phyloP scores from a whole-genome alignment of 2,797 vertebrate species.

The Poliocrania exsul region DNA sequence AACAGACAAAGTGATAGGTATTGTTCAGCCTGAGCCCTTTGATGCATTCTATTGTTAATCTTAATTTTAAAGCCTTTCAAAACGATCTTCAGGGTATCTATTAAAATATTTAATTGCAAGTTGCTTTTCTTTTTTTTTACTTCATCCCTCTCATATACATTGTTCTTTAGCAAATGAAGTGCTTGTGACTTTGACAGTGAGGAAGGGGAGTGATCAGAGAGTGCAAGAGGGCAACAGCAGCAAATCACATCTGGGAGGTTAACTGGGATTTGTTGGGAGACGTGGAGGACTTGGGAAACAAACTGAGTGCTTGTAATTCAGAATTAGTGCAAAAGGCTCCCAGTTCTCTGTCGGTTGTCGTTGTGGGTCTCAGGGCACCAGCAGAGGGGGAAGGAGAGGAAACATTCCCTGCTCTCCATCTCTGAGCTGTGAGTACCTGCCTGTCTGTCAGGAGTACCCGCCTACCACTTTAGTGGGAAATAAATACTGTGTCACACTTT shows the following conservation, averaged over 20 bases:
- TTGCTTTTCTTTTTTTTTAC: not conserved
- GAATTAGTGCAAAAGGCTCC: not conserved
- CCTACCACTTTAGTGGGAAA: not conserved
- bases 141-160: not conserved
- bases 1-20: not conserved
- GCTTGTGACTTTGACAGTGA: not conserved
- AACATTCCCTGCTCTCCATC: not conserved
- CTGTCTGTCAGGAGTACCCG: rapidly evolving
- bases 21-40: slow-evolving; percentile 8
- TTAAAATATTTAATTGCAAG: slow-evolving; percentile 59
- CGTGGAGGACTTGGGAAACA: not conserved
- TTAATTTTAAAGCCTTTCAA: slow-evolving; percentile 33
- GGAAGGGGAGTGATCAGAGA: not conserved
- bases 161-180: not conserved
- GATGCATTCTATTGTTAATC: not conserved
- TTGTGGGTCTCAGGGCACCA: not conserved
- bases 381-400: not conserved
- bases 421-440: rapidly evolving
- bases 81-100: not conserved
- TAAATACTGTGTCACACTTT: not conserved
- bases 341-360: not conserved
- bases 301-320: not conserved
- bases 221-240: not conserved
- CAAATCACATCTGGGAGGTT: not conserved
- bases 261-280: not conserved